Percentiles rank a stretch among this genome's conserved stretches.
Conservation (phyloP, 1,140 invertebrate species). For the Cherax destructor region DNA sequence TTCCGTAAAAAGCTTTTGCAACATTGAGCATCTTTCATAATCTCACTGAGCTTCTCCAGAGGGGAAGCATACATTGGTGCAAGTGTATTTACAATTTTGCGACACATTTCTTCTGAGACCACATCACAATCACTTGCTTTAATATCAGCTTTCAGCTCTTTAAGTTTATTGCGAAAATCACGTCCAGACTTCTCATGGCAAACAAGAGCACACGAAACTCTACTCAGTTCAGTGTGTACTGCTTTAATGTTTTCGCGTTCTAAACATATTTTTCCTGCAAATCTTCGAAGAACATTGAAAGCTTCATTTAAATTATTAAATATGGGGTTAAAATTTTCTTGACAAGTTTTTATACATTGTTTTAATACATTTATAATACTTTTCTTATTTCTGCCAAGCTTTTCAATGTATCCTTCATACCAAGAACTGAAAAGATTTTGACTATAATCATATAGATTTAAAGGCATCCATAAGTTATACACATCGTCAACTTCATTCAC, state of each 20-base stretch:
- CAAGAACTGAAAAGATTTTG: background rate
- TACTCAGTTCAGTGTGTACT: background rate
- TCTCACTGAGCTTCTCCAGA: background rate
- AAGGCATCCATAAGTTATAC: background rate
- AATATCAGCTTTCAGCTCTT: background rate
- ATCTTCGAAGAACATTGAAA: background rate
- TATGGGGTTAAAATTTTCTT: background rate
- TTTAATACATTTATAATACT: background rate
- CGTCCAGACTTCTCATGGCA: background rate
- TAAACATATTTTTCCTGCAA: background rate
- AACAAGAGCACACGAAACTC: background rate
- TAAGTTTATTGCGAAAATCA: background rate
- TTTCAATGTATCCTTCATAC: background rate
- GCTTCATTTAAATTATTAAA: background rate
- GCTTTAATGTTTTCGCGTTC: background rate
- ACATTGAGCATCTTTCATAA: background rate
- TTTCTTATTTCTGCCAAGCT: background rate
- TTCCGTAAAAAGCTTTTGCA: background rate
- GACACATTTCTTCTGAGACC: background rate
- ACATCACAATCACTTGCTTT: background rate
- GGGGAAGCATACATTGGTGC: background rate
- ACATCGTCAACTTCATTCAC: no score
- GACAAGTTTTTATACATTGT: background rate
- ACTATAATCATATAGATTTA: background rate
- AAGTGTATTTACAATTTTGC: background rate